Conservation (phyloP, 2,113 vertebrate species). For the Suricata suricatta region DNA sequence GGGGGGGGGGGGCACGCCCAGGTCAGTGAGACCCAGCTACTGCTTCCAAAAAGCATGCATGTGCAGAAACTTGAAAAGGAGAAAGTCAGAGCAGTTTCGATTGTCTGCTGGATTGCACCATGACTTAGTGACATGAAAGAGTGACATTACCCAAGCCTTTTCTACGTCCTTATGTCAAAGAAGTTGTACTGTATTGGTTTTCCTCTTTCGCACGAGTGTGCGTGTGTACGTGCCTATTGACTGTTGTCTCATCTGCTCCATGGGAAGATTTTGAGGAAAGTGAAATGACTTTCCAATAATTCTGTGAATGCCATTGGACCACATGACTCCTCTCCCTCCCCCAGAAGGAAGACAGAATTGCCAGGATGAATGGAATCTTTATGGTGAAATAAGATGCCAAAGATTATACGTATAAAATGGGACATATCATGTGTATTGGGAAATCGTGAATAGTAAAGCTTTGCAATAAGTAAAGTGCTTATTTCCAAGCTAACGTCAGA, state of each 20-base stretch:
- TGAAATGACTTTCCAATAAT: neutral
- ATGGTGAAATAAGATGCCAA: neutral
- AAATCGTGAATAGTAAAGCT: neutral
- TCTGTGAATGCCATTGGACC: neutral
- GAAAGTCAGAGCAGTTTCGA: neutral
- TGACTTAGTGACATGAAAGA: neutral
- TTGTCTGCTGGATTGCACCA: neutral
- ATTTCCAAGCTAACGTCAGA: neutral
- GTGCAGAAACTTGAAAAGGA: neutral
- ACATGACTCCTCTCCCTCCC: neutral
- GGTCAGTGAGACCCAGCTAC: neutral
- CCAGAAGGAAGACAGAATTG: neutral
- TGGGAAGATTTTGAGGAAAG: neutral
- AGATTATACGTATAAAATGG: neutral
- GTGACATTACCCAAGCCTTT: neutral
- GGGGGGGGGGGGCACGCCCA: too few species aligned
- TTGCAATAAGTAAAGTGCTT: neutral
- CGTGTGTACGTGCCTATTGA: neutral
- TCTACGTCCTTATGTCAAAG: neutral
- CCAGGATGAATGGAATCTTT: neutral
- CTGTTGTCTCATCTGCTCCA: neutral
- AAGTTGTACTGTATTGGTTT: neutral
- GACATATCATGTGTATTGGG: neutral
- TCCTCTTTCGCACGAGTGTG: neutral
- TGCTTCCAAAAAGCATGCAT: neutral